Evolutionary conservation across 2,113 vertebrate genomes (phyloP).

Genomic region (Mirza zaza): DNA sequence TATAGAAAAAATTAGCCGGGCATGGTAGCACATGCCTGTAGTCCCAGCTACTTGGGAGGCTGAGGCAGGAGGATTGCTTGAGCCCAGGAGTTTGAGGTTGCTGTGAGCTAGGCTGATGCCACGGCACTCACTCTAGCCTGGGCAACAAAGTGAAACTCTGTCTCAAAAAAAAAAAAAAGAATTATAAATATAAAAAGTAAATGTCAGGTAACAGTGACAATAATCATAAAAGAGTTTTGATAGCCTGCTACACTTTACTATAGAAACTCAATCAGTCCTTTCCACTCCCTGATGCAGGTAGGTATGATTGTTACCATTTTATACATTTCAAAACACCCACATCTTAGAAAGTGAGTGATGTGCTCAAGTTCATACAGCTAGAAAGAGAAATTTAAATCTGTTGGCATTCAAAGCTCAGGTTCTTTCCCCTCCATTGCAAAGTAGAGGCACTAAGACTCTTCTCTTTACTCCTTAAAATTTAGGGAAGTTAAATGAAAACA

Average conservation of each 20-base stretch:
- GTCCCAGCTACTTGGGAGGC: no score
- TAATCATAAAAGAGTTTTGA: not conserved
- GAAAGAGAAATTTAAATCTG: not conserved
- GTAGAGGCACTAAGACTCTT: not conserved
- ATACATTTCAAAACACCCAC: not conserved
- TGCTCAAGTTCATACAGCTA: not conserved
- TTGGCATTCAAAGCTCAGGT: not conserved
- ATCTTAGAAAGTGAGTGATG: not conserved
- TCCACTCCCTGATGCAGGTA: not conserved
- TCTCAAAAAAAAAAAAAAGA: no score
- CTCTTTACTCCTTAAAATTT: slow-evolving; percentile 23
- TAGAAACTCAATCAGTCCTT: not conserved
- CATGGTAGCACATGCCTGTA: no score
- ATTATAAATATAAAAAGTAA: not conserved
- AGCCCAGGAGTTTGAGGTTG: no score
- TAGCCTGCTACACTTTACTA: not conserved
- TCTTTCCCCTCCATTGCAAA: not conserved
- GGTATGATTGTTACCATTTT: not conserved
- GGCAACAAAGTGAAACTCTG: no score
- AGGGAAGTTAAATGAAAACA: not conserved
- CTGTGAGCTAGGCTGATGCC: no score
- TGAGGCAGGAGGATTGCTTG: no score
- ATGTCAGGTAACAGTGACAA: not conserved
- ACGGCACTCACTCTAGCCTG: no score
- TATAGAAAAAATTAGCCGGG: no score